A percentile compares a stretch with the other conserved stretches of the same genome.
phyloP scores from a whole-genome alignment of 2,113 vertebrate genomes.

The Marmota flaviventris region DNA sequence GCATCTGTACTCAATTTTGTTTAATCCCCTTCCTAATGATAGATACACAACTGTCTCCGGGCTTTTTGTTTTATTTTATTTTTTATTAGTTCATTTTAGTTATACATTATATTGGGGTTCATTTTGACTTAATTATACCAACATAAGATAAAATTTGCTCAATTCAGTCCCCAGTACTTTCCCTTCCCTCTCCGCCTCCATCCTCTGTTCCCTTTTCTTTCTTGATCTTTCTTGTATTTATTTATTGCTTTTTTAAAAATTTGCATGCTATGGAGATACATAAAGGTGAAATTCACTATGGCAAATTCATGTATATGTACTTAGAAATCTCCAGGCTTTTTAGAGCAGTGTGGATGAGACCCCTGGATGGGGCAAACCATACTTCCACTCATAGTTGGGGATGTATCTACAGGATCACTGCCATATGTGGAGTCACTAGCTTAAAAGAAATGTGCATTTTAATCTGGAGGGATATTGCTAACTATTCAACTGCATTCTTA shows the following conservation, averaged over 20 bases:
- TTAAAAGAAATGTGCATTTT: background rate
- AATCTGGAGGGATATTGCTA: background rate
- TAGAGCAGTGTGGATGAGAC: background rate
- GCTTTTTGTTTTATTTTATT: background rate
- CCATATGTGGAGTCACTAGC: background rate
- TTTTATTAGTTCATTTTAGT: too few relatives aligned
- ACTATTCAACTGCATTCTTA: background rate
- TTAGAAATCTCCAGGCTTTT: background rate
- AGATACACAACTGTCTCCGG: background rate
- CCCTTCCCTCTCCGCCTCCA: too few relatives aligned
- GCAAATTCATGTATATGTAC: too few relatives aligned
- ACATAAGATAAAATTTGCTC: too few relatives aligned
- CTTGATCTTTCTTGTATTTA: too few relatives aligned
- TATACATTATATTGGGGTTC: too few relatives aligned
- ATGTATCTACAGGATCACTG: background rate
- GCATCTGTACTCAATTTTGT: background rate
- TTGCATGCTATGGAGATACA: too few relatives aligned
- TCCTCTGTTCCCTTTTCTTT: too few relatives aligned
- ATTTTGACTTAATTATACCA: too few relatives aligned
- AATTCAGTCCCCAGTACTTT: too few relatives aligned
- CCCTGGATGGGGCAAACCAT: background rate
- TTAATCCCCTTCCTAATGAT: background rate
- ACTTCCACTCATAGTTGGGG: background rate
- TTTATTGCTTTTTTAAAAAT: too few relatives aligned
- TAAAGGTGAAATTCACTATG: too few relatives aligned